Conservation (phyloP, 53 echinoderm and acorn worm genomes). For the Zoroaster sp. region DNA sequence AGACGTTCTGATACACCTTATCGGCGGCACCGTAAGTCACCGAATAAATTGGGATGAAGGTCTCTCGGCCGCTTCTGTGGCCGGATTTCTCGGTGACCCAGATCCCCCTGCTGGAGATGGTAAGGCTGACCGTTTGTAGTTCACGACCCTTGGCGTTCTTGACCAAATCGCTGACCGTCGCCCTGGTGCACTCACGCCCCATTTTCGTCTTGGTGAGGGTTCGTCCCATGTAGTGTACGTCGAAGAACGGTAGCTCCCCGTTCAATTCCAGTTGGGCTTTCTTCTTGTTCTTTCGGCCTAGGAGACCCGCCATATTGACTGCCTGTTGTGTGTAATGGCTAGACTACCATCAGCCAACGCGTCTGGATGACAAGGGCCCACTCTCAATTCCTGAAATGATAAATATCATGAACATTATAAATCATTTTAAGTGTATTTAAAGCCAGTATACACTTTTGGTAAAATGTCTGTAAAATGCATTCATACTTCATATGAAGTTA, state of each 20-base stretch:
- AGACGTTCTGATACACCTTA: conserved; percentile 75
- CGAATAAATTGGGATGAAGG: conserved; percentile 94
- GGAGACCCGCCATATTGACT: conserved; percentile 65
- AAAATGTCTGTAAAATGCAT: no score
- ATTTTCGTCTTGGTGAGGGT: conserved; percentile 68
- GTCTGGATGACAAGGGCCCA: not conserved
- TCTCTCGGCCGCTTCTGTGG: conserved; percentile 67
- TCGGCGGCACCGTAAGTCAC: conserved; percentile 93
- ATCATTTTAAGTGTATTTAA: no score
- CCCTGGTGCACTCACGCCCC: conserved; percentile 83
- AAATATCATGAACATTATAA: no score
- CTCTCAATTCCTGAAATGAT: not conserved
- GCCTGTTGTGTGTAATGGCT: not conserved
- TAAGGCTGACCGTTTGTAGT: conserved; percentile 72
- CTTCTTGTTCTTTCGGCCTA: conserved; percentile 65
- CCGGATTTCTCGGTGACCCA: conserved; percentile 75
- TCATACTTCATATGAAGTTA: no score
- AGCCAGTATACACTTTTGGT: no score
- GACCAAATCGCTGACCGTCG: conserved; percentile 62
- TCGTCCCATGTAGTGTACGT: conserved; percentile 81
- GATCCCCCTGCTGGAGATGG: conserved; percentile 79
- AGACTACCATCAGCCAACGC: not conserved
- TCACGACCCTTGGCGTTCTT: conserved; percentile 68
- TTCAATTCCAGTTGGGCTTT: conserved; percentile 76
- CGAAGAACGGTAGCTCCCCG: conserved; percentile 80